Percentiles rank a stretch among this genome's conserved stretches.
phyloP scores from a whole-genome alignment of 1,140 invertebrate species.

The Drosophila ercepeae region DNA sequence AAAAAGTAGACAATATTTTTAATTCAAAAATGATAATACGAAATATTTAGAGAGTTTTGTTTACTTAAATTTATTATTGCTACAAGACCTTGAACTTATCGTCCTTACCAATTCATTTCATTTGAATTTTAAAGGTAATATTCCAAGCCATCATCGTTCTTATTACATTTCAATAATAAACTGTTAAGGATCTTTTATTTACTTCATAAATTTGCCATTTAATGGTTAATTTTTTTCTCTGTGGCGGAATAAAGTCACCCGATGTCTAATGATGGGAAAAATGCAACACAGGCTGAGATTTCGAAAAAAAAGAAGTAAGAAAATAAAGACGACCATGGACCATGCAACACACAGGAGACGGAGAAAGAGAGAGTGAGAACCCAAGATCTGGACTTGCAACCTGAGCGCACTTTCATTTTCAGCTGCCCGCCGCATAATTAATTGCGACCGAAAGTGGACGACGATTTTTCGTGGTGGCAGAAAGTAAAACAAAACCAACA shows the following conservation, averaged over 20 bases:
- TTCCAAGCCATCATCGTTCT: no score
- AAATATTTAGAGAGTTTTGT: no score
- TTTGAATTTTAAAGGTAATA: no score
- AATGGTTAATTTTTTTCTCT: not conserved
- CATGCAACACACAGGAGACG: slow-evolving; percentile 1
- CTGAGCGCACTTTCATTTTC: slow-evolving; percentile 74
- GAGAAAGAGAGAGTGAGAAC: slow-evolving; percentile 46
- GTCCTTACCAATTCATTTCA: no score
- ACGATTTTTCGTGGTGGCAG: slow-evolving; percentile 69
- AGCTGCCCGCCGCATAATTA: slow-evolving; percentile 74
- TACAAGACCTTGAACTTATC: no score
- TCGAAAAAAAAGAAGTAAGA: not conserved
- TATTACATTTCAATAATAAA: no score
- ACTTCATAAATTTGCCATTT: no score
- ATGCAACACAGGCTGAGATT: not conserved
- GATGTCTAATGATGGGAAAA: slow-evolving; percentile 26
- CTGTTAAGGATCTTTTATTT: no score
- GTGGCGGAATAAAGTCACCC: slow-evolving; percentile 1
- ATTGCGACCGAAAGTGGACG: slow-evolving; percentile 80
- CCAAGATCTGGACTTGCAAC: slow-evolving; percentile 37
- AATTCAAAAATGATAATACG: no score
- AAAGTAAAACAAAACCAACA: slow-evolving; percentile 53
- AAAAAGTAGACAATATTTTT: not conserved
- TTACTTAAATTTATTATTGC: no score
- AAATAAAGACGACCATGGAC: slow-evolving; percentile 16